Percentiles rank a stretch among this genome's conserved stretches.
These are phyloP conservation scores for Larimichthys crocea DNA, from an alignment of 2,113 vertebrate species.

Conservation along the genomic window DNA sequence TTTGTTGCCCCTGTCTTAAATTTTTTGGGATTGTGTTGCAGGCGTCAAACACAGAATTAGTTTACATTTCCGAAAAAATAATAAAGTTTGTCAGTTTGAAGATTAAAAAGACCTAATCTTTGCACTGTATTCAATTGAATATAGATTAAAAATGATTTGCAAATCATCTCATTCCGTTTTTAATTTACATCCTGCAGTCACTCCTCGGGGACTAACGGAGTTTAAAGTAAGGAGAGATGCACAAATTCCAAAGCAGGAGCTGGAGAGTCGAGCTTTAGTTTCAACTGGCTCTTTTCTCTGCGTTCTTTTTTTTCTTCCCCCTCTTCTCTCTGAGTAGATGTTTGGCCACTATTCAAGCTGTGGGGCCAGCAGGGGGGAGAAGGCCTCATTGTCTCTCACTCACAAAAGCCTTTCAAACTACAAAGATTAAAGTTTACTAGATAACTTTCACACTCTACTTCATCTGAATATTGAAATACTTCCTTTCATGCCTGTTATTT, in stretches of 20 bases:
- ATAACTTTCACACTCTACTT: neutral
- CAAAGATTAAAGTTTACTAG: neutral
- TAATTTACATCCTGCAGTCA: neutral
- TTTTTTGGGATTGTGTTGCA: no score
- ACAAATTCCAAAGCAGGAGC: slow-evolving; percentile 1
- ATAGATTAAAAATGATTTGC: no score
- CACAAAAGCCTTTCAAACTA: slow-evolving; percentile 43
- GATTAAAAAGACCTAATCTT: no score
- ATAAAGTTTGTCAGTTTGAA: no score
- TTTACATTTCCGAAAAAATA: no score
- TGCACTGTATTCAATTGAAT: no score
- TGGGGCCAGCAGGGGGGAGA: slow-evolving; percentile 44
- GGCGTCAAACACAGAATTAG: no score
- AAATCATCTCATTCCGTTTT: no score
- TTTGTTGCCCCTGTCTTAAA: no score
- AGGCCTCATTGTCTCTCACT: slow-evolving; percentile 32
- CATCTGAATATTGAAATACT: slow-evolving; percentile 4
- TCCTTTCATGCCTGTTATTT: neutral
- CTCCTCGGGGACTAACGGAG: neutral
- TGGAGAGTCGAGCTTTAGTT: slow-evolving; percentile 8
- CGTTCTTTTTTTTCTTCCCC: neutral
- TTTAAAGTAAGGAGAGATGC: neutral
- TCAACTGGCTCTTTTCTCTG: slow-evolving; percentile 17
- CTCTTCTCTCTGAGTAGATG: neutral
- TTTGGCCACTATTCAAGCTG: slow-evolving; percentile 48